phyloP scores from a whole-genome alignment of 2,113 vertebrate genomes.

The Leptocoma aspasia region DNA sequence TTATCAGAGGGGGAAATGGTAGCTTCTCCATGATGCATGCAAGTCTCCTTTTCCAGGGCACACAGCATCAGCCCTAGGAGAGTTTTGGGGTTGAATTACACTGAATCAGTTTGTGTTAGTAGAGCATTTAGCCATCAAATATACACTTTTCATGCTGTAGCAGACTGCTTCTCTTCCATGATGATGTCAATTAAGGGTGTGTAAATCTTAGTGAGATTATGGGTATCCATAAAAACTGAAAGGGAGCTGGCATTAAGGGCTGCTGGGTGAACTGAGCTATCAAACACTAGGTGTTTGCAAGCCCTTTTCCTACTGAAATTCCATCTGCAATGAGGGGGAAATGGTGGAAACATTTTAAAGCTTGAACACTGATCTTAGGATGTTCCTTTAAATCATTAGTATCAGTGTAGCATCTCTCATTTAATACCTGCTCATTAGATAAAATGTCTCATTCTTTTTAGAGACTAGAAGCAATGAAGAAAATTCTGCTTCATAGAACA shows the following conservation, averaged over 20 bases:
- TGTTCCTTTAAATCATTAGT: slow-evolving; percentile 36
- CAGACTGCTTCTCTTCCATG: neutral
- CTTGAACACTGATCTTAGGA: neutral
- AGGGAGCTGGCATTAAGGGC: neutral
- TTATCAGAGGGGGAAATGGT: neutral
- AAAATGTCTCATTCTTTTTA: neutral
- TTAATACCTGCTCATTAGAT: slow-evolving; percentile 33
- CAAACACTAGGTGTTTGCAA: neutral
- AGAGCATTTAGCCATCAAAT: neutral
- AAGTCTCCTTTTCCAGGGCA: neutral
- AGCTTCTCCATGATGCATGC: neutral
- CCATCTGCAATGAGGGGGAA: neutral
- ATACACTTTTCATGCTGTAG: neutral
- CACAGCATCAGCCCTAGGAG: neutral
- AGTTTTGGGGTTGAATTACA: neutral
- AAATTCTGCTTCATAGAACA: slow-evolving; percentile 22
- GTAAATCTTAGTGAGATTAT: neutral
- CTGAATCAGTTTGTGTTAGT: neutral
- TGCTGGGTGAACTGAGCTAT: neutral
- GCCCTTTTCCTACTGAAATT: slow-evolving; percentile 16
- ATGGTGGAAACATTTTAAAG: neutral
- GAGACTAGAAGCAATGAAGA: slow-evolving; percentile 21
- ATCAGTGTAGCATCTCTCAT: neutral
- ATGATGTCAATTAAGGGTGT: neutral
- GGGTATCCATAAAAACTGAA: neutral